Evolutionary conservation across 2,797 vertebrate species (phyloP).

Genomic region (Cynopterus sphinx): DNA sequence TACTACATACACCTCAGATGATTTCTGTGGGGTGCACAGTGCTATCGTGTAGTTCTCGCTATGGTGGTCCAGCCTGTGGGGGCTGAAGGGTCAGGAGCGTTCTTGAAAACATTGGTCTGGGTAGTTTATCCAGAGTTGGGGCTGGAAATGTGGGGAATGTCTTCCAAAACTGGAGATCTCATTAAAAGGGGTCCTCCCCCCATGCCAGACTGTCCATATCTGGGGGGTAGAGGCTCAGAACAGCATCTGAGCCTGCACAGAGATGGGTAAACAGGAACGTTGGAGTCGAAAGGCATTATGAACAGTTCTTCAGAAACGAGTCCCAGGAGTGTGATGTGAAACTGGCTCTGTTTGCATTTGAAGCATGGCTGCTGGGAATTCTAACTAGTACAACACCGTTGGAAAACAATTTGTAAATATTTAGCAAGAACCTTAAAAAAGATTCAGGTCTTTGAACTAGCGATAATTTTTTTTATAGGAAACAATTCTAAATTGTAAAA

Average conservation of each 20-base stretch:
- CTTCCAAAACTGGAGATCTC: neutral
- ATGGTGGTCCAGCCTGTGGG: fast-evolving
- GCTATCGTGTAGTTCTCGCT: fast-evolving
- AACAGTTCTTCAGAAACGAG: slow-evolving; percentile 44
- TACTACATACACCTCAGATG: fast-evolving
- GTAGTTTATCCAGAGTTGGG: neutral
- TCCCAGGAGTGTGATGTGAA: slow-evolving; percentile 23
- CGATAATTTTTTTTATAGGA: neutral
- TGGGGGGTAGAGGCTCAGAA: fast-evolving
- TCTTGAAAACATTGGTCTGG: neutral
- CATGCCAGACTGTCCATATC: too few species aligned
- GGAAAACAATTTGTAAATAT: slow-evolving; percentile 71
- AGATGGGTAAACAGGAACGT: neutral
- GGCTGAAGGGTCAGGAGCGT: neutral
- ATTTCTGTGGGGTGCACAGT: neutral
- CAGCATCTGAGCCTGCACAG: neutral
- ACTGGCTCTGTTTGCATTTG: slow-evolving; percentile 28
- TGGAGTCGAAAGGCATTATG: neutral
- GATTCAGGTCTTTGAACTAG: slow-evolving; percentile 46
- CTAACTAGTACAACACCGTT: slow-evolving; percentile 26
- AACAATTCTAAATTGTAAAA: slow-evolving; percentile 13
- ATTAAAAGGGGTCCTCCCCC: too few species aligned
- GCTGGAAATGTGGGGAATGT: neutral
- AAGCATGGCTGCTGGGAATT: slow-evolving; percentile 62
- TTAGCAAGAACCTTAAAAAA: slow-evolving; percentile 59